A percentile compares a stretch with the other conserved stretches of the same genome.
Conservation (phyloP, 2,797 vertebrate genomes). For the Remorina albescens region DNA sequence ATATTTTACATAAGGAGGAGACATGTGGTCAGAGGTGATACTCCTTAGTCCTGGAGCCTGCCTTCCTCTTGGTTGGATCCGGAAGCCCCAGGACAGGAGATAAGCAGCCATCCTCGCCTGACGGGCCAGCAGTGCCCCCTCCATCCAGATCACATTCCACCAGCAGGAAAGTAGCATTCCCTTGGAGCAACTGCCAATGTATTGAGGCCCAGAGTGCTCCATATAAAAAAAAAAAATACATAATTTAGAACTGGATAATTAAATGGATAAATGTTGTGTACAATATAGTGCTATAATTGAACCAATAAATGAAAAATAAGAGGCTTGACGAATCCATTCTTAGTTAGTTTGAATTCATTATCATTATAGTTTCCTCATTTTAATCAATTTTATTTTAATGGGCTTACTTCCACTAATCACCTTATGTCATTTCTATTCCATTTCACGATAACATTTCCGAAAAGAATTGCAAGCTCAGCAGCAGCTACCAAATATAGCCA, state of each 20-base stretch:
- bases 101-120: slow-evolving; percentile 54
- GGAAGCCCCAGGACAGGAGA: slow-evolving; percentile 62
- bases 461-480: not conserved
- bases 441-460: not conserved
- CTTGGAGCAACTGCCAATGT: slow-evolving; percentile 9
- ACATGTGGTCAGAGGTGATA: slow-evolving; percentile 54
- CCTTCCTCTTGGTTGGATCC: slow-evolving; percentile 48
- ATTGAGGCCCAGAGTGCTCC: not conserved
- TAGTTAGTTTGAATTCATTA: too few relatives aligned
- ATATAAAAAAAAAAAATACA: not conserved
- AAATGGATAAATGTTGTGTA: not conserved
- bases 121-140: slow-evolving; percentile 35
- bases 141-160: slow-evolving; percentile 49
- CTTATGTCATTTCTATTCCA: not conserved
- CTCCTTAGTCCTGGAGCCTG: slow-evolving; percentile 43
- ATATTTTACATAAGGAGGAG: slow-evolving; percentile 43
- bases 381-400: too few relatives aligned
- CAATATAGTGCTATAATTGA: not conserved
- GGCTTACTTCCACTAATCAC: not conserved
- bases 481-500: not conserved
- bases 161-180: slow-evolving; percentile 12
- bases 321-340: too few relatives aligned
- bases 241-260: not conserved
- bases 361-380: too few relatives aligned
- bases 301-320: not conserved